A percentile compares a stretch with the other conserved stretches of the same genome.
Conservation (phyloP, 2,888 invertebrate genomes). For the Entomobrya proxima region DNA sequence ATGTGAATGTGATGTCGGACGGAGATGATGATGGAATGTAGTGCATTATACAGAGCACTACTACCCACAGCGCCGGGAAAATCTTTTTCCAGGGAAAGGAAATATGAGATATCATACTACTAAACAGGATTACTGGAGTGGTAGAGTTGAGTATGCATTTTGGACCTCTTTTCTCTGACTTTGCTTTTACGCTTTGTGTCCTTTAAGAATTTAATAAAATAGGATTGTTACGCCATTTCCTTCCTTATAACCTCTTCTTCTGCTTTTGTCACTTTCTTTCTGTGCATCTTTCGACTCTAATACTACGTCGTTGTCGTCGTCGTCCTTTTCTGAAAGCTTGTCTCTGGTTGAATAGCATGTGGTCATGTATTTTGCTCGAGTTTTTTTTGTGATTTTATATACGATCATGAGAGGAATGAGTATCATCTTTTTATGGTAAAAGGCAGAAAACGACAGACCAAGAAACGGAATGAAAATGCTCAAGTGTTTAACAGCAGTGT, state of each 20-base stretch:
- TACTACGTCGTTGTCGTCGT: neutral
- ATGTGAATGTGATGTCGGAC: neutral
- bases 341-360: too few species aligned
- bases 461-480: neutral
- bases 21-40: slow-evolving; percentile 6
- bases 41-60: neutral
- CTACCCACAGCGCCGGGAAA: neutral
- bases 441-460: neutral
- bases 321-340: neutral
- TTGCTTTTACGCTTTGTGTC: neutral
- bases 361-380: neutral
- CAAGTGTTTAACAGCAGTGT: too few species aligned
- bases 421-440: neutral
- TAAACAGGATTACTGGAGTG: slow-evolving; percentile 6
- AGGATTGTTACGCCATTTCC: slow-evolving; percentile 33
- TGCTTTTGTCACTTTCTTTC: slow-evolving; percentile 35
- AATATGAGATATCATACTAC: neutral
- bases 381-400: slow-evolving; percentile 4
- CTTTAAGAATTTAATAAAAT: slow-evolving; percentile 28
- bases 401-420: slow-evolving; percentile 6
- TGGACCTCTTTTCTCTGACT: neutral
- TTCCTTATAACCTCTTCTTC: neutral
- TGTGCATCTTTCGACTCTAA: neutral
- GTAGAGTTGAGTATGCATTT: neutral
- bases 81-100: neutral